Evolutionary conservation across 1,140 invertebrate genomes (phyloP).

Genomic region (Aphidius ervi): DNA sequence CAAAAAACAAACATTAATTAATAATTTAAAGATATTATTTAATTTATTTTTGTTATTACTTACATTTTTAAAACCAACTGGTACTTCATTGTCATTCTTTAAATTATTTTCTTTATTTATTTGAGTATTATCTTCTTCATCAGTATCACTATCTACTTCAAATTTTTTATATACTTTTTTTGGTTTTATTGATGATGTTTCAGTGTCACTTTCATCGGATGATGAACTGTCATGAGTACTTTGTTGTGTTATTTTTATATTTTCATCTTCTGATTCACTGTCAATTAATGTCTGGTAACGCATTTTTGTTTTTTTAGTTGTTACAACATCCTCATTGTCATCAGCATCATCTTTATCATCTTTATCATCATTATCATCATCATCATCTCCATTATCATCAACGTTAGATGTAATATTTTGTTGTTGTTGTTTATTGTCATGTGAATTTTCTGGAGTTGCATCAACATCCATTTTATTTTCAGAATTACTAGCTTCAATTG

Average conservation of each 20-base stretch:
- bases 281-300: constrained; percentile 6
- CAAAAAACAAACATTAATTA: not conserved
- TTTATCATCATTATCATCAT: too few species aligned
- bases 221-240: not conserved
- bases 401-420: constrained; percentile 81
- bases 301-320: not conserved
- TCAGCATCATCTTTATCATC: constrained; percentile 11
- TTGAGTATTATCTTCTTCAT: constrained; percentile 18
- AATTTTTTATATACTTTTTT: constrained; percentile 9
- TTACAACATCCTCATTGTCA: constrained; percentile 4
- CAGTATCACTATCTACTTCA: constrained; percentile 27
- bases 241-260: constrained; percentile 1
- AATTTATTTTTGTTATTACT: constrained; percentile 1
- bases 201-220: constrained; percentile 9
- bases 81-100: not conserved
- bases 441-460: too few species aligned
- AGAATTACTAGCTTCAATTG: too few species aligned
- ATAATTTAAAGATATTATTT: not conserved
- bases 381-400: constrained; percentile 34
- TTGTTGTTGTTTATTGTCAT: constrained; percentile 54
- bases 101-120: not conserved
- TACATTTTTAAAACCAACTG: not conserved
- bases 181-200: constrained; percentile 1
- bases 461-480: too few species aligned
- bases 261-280: constrained; percentile 13